Evolutionary conservation across 1,140 invertebrate genomes (phyloP).

Genomic region (Drosophila tropicalis): DNA sequence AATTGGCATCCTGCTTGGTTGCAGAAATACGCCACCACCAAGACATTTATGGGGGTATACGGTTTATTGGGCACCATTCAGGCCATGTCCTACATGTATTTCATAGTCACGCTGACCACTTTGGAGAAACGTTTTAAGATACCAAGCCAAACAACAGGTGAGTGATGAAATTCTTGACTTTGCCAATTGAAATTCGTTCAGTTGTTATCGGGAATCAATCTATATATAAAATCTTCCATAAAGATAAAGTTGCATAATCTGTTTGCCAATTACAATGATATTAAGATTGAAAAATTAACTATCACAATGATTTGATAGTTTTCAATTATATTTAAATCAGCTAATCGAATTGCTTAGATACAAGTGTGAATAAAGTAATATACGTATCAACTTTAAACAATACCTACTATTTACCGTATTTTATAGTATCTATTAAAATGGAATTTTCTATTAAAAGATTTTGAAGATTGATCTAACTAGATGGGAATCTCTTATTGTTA

Average conservation of each 20-base stretch:
- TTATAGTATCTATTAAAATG: too few species aligned
- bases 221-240: background rate
- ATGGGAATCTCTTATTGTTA: too few species aligned
- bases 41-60: conserved; percentile 87
- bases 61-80: conserved; percentile 88
- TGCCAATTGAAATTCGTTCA: background rate
- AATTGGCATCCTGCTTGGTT: conserved; percentile 86
- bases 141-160: conserved; percentile 88
- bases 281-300: background rate
- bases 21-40: conserved; percentile 86
- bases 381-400: too few species aligned
- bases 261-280: background rate
- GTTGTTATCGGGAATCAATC: background rate
- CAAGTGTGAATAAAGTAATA: too few species aligned
- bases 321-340: too few species aligned
- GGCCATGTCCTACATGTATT: conserved; percentile 89
- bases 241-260: background rate
- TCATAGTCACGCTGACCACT: conserved; percentile 87
- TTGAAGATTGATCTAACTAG: too few species aligned
- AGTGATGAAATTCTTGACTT: conserved; percentile 34
- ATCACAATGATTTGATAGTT: background rate
- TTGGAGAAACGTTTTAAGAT: conserved; percentile 90
- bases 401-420: too few species aligned
- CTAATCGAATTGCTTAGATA: too few species aligned
- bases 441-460: too few species aligned